These are phyloP conservation scores for Mus spicilegus DNA, from an alignment of 2,113 vertebrate species.

Conservation along the genomic window DNA sequence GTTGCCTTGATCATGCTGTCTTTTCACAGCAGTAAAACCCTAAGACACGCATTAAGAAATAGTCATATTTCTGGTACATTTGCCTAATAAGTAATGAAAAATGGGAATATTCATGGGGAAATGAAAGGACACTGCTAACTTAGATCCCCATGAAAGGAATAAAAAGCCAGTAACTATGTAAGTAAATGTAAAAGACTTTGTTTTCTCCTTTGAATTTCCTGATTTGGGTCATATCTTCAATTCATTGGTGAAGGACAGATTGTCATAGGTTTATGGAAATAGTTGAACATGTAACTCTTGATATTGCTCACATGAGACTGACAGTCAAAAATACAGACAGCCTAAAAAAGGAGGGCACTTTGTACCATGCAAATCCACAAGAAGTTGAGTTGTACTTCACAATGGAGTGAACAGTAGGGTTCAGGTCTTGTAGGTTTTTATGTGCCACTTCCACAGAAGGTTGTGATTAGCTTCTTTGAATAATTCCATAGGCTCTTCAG, in stretches of 20 bases:
- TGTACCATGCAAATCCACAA: background rate
- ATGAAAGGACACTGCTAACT: slow-evolving; percentile 39
- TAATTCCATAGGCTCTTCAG: background rate
- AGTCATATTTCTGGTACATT: background rate
- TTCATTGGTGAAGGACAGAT: background rate
- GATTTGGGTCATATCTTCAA: slow-evolving; percentile 45
- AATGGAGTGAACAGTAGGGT: background rate
- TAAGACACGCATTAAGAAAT: slow-evolving; percentile 9
- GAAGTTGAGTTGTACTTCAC: background rate
- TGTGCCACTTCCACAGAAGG: background rate
- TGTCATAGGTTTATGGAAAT: background rate
- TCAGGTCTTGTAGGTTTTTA: background rate
- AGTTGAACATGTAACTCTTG: background rate
- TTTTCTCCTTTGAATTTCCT: background rate
- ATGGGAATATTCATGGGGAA: background rate
- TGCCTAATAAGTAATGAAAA: slow-evolving; percentile 24
- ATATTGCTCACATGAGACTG: background rate
- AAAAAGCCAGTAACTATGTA: background rate
- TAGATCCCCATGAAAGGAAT: slow-evolving; percentile 10
- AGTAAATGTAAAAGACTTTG: background rate
- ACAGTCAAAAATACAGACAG: background rate
- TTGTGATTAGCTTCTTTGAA: slow-evolving; percentile 1
- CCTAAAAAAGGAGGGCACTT: background rate
- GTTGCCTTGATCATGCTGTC: too few relatives aligned
- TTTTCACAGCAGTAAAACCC: too few relatives aligned